Evolutionary conservation across 2,113 vertebrate species (phyloP).

Genomic region (Plestiodon gilberti): DNA sequence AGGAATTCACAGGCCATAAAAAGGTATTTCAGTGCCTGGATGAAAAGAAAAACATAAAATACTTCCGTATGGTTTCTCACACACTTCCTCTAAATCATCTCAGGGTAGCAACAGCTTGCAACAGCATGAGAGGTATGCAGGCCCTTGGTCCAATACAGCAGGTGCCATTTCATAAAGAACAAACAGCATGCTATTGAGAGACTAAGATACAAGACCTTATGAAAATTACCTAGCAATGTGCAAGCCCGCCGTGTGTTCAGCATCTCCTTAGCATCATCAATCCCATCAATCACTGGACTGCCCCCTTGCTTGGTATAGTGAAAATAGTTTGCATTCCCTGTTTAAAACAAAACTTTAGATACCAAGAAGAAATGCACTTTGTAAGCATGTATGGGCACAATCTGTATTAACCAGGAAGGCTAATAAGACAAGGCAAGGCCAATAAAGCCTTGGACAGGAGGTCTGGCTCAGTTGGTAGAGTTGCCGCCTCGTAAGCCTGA

Average conservation of each 20-base stretch:
- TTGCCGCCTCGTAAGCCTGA: too few relatives aligned
- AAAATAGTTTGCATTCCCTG: conserved; percentile 88
- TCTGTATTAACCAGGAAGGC: neutral
- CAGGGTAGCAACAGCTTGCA: too few relatives aligned
- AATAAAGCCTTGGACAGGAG: too few relatives aligned
- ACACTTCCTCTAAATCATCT: neutral
- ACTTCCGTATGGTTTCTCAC: too few relatives aligned
- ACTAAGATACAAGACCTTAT: neutral
- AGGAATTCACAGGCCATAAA: neutral
- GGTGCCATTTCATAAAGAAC: neutral
- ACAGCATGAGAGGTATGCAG: neutral
- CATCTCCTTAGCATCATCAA: conserved; percentile 94
- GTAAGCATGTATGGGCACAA: neutral
- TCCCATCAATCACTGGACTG: conserved; percentile 90
- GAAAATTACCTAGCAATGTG: conserved; percentile 87
- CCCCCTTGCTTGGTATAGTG: conserved; percentile 92
- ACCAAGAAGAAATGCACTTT: neutral
- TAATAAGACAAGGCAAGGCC: neutral
- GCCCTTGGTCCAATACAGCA: neutral
- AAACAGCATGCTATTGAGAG: neutral
- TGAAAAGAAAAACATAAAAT: neutral
- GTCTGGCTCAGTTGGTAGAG: too few relatives aligned
- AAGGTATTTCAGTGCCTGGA: neutral
- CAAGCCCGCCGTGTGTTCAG: conserved; percentile 89
- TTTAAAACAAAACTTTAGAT: conserved; percentile 4